Base-by-base conservation (phyloP, 2,888 invertebrate genomes). In the Helleia helle region DNA sequence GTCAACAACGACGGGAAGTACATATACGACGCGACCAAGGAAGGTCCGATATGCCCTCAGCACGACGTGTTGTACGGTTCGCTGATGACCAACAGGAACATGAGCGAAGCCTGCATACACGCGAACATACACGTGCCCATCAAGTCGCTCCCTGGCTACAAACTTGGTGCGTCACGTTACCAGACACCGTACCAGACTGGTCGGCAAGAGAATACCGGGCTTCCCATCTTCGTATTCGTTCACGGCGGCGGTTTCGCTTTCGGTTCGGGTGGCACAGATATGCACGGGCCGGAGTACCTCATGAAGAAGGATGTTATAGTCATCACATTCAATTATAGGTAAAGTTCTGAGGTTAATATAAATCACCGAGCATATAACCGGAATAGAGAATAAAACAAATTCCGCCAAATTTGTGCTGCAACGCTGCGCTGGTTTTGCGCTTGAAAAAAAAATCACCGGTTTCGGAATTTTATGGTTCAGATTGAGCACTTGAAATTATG, bases 1-100 rank as follows among this genome's bases (percentile, higher is more conserved):
- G n/a, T n/a, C n/a, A 47, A 62, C 0, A 80, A 74, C 0, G 62
- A 74, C n/a, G n/a, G n/a, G n/a, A n/a, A n/a, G n/a, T n/a, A n/a
- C n/a, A n/a, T n/a, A 0, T 72, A 77, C 43, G 77, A 88, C 46
- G 90, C 90, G 1, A 81, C 80, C 1, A 66, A 72, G 2, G 89
- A 88, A 49, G 84, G 88, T 0, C 83, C 88, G 0, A 73, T 87
- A 6, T 92, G 91, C 54, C 86, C 87, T 0, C 91, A 91, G 58
- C 64, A 73, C 1, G 86, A 87, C 52, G 62, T 79, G 9, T 47
- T 81, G 22, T 83, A 81, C 52, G 65, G 66, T 0, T 47, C 44
- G 1, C 38, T 79, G 5, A 62, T 66, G 65, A 47, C 51, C 43
- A 56, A 64, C 2, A 50, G 46, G n/a, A 50, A 51, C 24, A 61